These are phyloP conservation scores for Notarius quadriscutis DNA, from an alignment of 2,113 vertebrate species.

Conservation along the genomic window DNA sequence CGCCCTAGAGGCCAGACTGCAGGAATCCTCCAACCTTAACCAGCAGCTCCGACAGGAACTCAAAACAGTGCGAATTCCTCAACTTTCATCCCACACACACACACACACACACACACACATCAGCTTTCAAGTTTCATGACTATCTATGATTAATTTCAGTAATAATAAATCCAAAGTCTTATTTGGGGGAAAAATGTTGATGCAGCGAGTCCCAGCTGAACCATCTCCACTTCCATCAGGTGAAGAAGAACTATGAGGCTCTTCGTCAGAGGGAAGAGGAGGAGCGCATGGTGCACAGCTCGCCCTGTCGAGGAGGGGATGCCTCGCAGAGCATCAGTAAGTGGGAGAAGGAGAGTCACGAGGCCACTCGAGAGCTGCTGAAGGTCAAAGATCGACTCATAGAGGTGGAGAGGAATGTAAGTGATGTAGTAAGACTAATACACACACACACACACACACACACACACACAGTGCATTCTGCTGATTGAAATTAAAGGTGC, in stretches of 20 bases:
- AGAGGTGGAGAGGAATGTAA: conserved; percentile 96
- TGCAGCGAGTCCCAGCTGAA: not conserved
- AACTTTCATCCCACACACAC: not conserved
- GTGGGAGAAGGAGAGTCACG: conserved; percentile 94
- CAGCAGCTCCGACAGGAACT: conserved; percentile 96
- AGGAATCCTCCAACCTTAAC: conserved; percentile 96
- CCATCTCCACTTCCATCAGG: conserved; percentile 68
- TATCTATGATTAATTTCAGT: not conserved
- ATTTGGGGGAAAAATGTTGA: not conserved
- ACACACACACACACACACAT: too few species aligned
- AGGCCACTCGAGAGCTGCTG: conserved; percentile 90
- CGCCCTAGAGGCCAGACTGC: conserved; percentile 92
- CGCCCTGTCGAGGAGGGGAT: conserved; percentile 78
- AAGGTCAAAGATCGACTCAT: conserved; percentile 97
- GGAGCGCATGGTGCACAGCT: conserved; percentile 88
- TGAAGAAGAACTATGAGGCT: conserved; percentile 98
- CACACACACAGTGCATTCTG: not conserved
- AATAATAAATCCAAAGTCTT: not conserved
- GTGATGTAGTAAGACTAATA: conserved; percentile 49
- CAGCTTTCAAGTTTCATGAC: not conserved
- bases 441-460: not conserved
- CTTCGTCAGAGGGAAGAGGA: conserved; percentile 96
- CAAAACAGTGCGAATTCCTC: conserved; percentile 82
- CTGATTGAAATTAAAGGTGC: not conserved
- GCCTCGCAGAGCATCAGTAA: conserved; percentile 76